phyloP scores from a whole-genome alignment of 2,113 vertebrate genomes.

The Gnathonemus longibarbis region DNA sequence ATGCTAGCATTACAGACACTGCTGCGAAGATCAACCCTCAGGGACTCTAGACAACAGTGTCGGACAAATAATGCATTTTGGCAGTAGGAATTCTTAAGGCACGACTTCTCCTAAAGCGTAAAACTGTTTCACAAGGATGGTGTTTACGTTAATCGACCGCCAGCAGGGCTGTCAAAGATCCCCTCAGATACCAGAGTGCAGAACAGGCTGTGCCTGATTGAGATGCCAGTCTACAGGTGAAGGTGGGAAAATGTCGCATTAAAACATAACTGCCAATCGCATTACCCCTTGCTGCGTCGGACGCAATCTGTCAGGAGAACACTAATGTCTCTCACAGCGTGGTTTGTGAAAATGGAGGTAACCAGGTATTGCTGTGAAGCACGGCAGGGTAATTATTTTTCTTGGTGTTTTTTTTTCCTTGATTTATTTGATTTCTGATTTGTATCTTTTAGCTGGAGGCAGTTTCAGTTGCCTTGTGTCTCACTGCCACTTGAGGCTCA shows the following conservation, averaged over 20 bases:
- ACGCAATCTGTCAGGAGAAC: background rate
- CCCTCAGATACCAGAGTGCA: background rate
- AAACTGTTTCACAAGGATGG: background rate
- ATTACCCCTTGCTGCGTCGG: background rate
- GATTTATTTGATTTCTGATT: slow-evolving; percentile 2
- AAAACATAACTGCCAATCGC: background rate
- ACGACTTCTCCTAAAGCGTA: background rate
- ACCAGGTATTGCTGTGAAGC: background rate
- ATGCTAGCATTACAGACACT: background rate
- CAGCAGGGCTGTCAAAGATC: background rate
- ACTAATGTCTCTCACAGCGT: background rate
- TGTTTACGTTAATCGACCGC: background rate
- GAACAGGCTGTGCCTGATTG: background rate
- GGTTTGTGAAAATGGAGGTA: background rate
- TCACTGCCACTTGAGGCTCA: background rate
- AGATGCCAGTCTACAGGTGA: background rate
- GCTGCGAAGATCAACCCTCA: background rate
- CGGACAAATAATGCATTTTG: background rate
- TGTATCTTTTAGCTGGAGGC: background rate
- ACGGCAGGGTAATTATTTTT: background rate
- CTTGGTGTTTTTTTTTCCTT: background rate
- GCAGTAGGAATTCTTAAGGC: background rate
- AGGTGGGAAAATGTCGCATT: background rate
- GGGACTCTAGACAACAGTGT: background rate
- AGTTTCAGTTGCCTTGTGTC: background rate